A percentile compares a stretch with the other conserved stretches of the same genome.
These are phyloP conservation scores for Cephus pulcher DNA, from an alignment of 2,888 invertebrate genomes.

Conservation along the genomic window DNA sequence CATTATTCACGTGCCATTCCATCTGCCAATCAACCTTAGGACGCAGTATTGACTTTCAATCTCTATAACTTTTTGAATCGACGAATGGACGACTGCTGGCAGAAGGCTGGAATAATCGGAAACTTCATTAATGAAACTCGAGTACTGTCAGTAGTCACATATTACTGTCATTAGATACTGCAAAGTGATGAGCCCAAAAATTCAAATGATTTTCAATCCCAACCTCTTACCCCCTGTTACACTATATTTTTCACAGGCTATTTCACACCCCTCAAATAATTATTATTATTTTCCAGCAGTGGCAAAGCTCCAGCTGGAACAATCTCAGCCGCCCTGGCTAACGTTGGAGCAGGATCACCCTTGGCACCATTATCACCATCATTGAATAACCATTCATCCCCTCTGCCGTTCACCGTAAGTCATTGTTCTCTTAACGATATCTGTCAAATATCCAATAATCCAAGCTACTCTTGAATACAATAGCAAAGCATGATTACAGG, in stretches of 20 bases:
- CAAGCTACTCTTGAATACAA: not conserved
- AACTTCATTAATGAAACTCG: not conserved
- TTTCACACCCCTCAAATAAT: not conserved
- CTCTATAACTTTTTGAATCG: not conserved
- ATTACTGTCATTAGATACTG: not conserved
- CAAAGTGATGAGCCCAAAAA: not conserved
- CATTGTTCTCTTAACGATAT: not conserved
- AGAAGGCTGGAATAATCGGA: not conserved
- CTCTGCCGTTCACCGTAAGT: slow-evolving; percentile 77
- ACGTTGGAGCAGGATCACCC: slow-evolving; percentile 63
- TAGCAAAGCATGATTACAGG: not conserved
- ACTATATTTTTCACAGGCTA: not conserved
- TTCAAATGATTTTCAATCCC: not conserved
- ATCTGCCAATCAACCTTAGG: not conserved
- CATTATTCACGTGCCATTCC: not conserved
- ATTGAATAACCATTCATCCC: slow-evolving; percentile 72
- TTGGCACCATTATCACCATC: slow-evolving; percentile 73
- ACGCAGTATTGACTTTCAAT: not conserved
- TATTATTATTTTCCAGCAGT: slow-evolving; percentile 68
- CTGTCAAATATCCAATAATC: slow-evolving; percentile 2
- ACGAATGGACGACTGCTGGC: not conserved
- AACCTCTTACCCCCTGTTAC: not conserved
- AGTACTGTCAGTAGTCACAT: not conserved
- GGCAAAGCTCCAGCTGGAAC: slow-evolving; percentile 78
- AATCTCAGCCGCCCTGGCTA: slow-evolving; percentile 79